Evolutionary conservation across 2,797 vertebrate genomes (phyloP).

Genomic region (Gastrophryne carolinensis): DNA sequence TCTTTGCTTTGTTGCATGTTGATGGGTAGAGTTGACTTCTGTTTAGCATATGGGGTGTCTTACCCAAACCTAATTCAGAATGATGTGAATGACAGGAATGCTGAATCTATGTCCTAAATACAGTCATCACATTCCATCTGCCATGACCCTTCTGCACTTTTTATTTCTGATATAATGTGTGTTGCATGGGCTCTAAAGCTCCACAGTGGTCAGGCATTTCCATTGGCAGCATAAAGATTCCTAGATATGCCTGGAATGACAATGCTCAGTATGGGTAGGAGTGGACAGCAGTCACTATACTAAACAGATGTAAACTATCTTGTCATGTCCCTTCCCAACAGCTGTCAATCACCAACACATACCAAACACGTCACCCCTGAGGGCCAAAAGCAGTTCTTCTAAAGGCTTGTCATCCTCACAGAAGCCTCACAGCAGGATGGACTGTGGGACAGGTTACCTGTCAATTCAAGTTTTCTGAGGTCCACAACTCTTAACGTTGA

Average conservation of each 20-base stretch:
- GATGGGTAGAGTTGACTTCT: no score
- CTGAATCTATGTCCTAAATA: constrained; percentile 42
- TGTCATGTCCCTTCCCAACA: constrained; percentile 76
- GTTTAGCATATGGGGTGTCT: not conserved
- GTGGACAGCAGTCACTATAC: constrained; percentile 66
- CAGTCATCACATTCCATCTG: constrained; percentile 55
- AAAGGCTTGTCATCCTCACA: constrained; percentile 61
- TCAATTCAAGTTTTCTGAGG: constrained; percentile 51
- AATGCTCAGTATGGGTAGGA: constrained; percentile 65
- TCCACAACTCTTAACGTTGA: constrained; percentile 43
- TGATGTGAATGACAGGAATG: constrained; percentile 55
- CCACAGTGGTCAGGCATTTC: constrained; percentile 63
- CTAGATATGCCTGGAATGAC: constrained; percentile 63
- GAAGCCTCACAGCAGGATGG: constrained; percentile 62
- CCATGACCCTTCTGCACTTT: constrained; percentile 56
- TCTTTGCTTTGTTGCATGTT: not conserved
- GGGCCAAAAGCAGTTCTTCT: constrained; percentile 61
- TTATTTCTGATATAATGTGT: constrained; percentile 59
- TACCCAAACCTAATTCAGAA: not conserved
- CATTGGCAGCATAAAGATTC: constrained; percentile 61
- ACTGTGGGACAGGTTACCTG: constrained; percentile 64
- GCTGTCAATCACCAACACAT: constrained; percentile 84
- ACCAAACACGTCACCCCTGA: constrained; percentile 66
- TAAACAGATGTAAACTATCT: constrained; percentile 88
- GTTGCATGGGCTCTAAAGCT: constrained; percentile 55